Percentiles rank a stretch among this genome's conserved stretches.
Conservation (phyloP, 2,888 invertebrate species). For the Sinelater perroti region DNA sequence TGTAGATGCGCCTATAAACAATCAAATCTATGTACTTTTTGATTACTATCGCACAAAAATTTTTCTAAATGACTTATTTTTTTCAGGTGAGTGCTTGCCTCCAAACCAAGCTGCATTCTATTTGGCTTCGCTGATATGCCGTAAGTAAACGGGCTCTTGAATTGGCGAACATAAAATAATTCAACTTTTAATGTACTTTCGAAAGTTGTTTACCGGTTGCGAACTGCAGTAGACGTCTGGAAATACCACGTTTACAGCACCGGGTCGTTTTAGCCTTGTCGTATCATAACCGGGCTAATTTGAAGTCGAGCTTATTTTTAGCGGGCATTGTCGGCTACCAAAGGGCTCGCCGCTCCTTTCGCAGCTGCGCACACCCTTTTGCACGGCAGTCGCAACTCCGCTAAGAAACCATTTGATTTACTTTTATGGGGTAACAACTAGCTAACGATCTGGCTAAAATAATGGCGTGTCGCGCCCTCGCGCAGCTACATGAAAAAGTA, state of each 20-base stretch:
- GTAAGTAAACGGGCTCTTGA: background rate
- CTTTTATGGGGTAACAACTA: constrained; percentile 29
- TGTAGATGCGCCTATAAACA: too few species aligned
- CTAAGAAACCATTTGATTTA: constrained; percentile 29
- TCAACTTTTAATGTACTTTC: constrained; percentile 1
- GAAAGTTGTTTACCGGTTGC: background rate
- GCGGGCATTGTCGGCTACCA: background rate
- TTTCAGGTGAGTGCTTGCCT: constrained; percentile 13
- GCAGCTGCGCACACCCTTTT: constrained; percentile 23
- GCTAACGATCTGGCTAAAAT: constrained; percentile 32
- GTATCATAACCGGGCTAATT: background rate
- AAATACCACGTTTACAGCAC: background rate
- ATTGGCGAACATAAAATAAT: background rate
- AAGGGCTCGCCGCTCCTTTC: background rate
- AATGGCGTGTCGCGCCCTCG: constrained; percentile 46
- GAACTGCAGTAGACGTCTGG: background rate
- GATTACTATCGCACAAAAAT: background rate
- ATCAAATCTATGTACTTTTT: too few species aligned
- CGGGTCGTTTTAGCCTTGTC: background rate
- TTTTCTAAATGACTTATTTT: constrained; percentile 3
- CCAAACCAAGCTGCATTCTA: too few species aligned
- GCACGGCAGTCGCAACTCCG: constrained; percentile 11
- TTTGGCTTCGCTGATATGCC: background rate
- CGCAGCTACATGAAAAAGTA: constrained; percentile 51
- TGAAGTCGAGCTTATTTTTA: constrained; percentile 7